phyloP scores from a whole-genome alignment of 2,797 vertebrate species.

The Discoglossus pictus region DNA sequence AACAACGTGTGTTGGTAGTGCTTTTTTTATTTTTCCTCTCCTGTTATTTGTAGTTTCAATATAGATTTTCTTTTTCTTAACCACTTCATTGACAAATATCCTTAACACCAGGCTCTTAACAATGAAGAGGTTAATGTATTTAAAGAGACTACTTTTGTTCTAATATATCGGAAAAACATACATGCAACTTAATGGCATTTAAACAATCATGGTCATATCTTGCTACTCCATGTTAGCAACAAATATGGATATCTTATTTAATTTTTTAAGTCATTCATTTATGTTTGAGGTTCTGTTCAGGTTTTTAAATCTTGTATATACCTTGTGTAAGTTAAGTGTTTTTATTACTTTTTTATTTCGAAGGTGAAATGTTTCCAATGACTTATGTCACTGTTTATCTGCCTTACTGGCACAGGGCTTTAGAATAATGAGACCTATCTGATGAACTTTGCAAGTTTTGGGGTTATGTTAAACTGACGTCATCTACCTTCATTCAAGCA shows the following conservation, averaged over 20 bases:
- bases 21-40: slow-evolving; percentile 66
- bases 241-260: slow-evolving; percentile 63
- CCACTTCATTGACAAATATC: slow-evolving; percentile 14
- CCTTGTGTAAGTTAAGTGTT: slow-evolving; percentile 79
- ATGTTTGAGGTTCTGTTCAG: slow-evolving; percentile 65
- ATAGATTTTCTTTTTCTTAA: slow-evolving; percentile 15
- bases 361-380: slow-evolving; percentile 67
- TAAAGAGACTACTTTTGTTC: slow-evolving; percentile 74
- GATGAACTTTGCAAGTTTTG: too few relatives aligned
- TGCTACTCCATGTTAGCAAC: slow-evolving; percentile 59
- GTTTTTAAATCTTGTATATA: slow-evolving; percentile 75
- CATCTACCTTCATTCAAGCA: too few relatives aligned
- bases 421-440: slow-evolving; percentile 63
- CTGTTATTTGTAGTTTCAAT: slow-evolving; percentile 50
- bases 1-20: slow-evolving; percentile 80
- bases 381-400: slow-evolving; percentile 70
- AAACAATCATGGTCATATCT: slow-evolving; percentile 64
- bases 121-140: slow-evolving; percentile 65
- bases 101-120: not conserved
- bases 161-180: slow-evolving; percentile 61
- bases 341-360: slow-evolving; percentile 62
- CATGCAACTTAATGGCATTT: slow-evolving; percentile 61
- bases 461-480: too few relatives aligned
- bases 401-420: slow-evolving; percentile 66
- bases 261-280: slow-evolving; percentile 49